These are phyloP conservation scores for Synaphobranchus kaupii DNA, from an alignment of 2,797 vertebrate species.

Conservation along the genomic window DNA sequence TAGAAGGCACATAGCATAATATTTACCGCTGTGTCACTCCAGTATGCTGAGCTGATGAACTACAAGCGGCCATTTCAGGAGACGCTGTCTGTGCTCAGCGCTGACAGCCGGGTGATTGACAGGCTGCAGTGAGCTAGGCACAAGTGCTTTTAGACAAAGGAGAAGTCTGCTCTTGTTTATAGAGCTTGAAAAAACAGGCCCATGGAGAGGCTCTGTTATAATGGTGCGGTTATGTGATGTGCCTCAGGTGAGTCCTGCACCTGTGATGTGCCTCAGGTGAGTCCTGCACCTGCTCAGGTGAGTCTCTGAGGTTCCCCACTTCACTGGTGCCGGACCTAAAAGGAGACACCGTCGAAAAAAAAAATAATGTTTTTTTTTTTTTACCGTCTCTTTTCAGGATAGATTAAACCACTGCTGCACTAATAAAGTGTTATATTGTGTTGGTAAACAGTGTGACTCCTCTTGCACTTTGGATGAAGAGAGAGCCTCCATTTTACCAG, in stretches of 20 bases:
- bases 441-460: slow-evolving; percentile 35
- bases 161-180: not conserved
- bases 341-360: slow-evolving; percentile 24
- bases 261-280: not conserved
- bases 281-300: not conserved
- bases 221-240: not conserved
- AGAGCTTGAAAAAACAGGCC: not conserved
- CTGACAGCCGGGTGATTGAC: not conserved
- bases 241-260: not conserved
- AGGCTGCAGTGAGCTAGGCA: not conserved
- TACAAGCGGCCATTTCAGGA: not conserved
- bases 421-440: slow-evolving; percentile 43
- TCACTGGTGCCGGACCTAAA: not conserved
- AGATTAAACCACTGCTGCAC: slow-evolving; percentile 18
- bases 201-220: not conserved
- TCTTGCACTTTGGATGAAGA: slow-evolving; percentile 47
- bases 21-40: not conserved
- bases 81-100: not conserved
- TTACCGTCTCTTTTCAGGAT: slow-evolving; percentile 23
- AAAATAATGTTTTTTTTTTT: not conserved
- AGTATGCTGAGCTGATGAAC: not conserved
- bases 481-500: slow-evolving; percentile 52
- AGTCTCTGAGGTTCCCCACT: slow-evolving; percentile 5
- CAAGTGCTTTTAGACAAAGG: not conserved
- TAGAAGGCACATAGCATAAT: not conserved